phyloP scores from a whole-genome alignment of 2,113 vertebrate species.

The Corynorhinus townsendii region DNA sequence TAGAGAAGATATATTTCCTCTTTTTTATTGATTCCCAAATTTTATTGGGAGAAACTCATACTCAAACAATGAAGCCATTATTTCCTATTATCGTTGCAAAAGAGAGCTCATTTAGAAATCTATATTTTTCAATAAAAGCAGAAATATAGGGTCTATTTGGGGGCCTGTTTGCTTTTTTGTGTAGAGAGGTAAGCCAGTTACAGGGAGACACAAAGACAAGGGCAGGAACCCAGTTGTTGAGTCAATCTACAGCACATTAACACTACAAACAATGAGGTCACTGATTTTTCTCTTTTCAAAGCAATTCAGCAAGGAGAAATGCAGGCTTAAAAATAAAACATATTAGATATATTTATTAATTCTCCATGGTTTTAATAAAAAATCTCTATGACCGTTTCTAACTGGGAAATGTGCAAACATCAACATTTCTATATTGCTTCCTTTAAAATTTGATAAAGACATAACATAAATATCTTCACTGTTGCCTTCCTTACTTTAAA shows the following conservation, averaged over 20 bases:
- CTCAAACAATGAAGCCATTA: constrained; percentile 16
- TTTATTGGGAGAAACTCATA: constrained; percentile 10
- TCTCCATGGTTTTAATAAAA: neutral
- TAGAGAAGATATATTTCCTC: neutral
- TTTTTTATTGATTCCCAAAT: constrained; percentile 10
- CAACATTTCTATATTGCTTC: neutral
- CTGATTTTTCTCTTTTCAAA: neutral
- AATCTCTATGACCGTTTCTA: neutral
- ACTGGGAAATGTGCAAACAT: neutral
- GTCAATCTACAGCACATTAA: neutral
- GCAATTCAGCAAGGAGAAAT: neutral
- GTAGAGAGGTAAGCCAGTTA: neutral
- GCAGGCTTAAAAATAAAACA: neutral
- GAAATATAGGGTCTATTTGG: neutral
- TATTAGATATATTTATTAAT: neutral
- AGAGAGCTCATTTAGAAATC: neutral
- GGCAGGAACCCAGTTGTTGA: neutral
- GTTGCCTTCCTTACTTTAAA: neutral
- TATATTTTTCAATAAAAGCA: neutral
- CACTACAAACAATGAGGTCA: neutral
- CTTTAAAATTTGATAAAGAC: neutral
- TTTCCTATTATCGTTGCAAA: neutral
- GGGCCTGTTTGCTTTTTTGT: neutral
- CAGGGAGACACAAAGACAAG: neutral
- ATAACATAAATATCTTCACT: neutral